Base-by-base conservation (phyloP, 2,888 invertebrate genomes). In the Agrilus biguttatus region DNA sequence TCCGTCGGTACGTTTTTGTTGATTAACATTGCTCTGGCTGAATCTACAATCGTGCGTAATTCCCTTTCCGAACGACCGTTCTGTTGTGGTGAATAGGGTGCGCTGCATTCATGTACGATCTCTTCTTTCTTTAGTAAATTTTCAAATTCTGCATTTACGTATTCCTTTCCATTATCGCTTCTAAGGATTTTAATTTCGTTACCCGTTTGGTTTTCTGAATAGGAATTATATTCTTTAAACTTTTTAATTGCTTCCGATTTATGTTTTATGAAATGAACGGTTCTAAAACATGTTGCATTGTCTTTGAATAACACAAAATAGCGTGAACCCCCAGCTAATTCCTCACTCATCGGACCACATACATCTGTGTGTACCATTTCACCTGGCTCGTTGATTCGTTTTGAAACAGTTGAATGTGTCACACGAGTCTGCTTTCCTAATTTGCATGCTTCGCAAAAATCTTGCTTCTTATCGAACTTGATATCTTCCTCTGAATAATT, bases 251-350 rank as follows among this genome's bases (percentile, higher is more conserved):
- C 36, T 34, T 47, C 37, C 33, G 17, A 28, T 42, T 40, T 35
- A 32, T 42, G 14, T 35, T 41, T 43, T 5, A 50, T 37, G 33
- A 49, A 53, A 46, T 47, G 49, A 13, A 47, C 46, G 13, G n/a
- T 33, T 23, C 46, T 23, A 34, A 48, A 51, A 7, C 39, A 40
- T 33, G 41, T 49, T 37, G 39, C 44, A 12, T 52, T 46, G 38
- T 52, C 51, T 43, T 53, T 51, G 39, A 51, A 51, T 14, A 52
- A 12, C 14, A 46, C 40, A 43, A 51, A 53, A 41, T 49, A 53
- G 13, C 37, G 40, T 37, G 47, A 41, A 51, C 43, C n/a, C n/a
- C n/a, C n/a, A n/a, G n/a, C n/a, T n/a, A n/a, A n/a, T n/a, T n/a
- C n/a, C n/a, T n/a, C n/a, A n/a, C n/a, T n/a, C n/a, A n/a, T n/a